Evolutionary conservation across 1,140 invertebrate species (phyloP), one percentile per base, ranked within the genome.

Genomic region (Xylocopa sonorina): DNA sequence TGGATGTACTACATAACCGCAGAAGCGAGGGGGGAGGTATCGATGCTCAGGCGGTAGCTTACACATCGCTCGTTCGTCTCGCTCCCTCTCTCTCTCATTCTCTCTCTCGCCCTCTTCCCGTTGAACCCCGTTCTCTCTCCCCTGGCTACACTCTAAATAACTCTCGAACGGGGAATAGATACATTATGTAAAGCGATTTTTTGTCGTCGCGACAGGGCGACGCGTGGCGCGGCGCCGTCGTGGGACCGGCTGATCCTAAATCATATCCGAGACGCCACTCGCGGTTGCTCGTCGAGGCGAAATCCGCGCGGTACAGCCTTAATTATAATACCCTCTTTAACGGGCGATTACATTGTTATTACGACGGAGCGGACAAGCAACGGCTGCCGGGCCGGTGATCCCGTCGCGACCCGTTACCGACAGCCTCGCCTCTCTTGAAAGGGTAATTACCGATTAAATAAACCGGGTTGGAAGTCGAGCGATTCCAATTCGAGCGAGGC

Each of bases 1-100:
- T 86, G 80, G 83, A 86, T 86, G 84, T 86, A 86, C 68, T 86
- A 86, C 84, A 86, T 85, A 86, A 85, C 83, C 84, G 76, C 84
- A 74, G 72, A 58, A 77, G 74, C 50, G 82, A 67, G 60, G n/a
- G n/a, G n/a, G n/a, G n/a, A n/a, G 68, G 78, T 85, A 85, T 85
- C 83, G 79, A 85, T 85, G 76, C 63, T 53, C 21, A 38, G 60
- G 51, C 53, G 63, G 73, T 63, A 60, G 24, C 51, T 64, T n/a
- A n/a, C n/a, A 63, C 72, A 32, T 41, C 48, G n/a, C 24, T 18
- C 9, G 16, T 32, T 14, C 10, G 7, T 0, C 29, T n/a, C n/a
- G n/a, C n/a, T n/a, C n/a, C 12, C 6, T 64, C 24, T 74, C 7
- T 7, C 18, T 50, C 24, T 18, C 34, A 6, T 4, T 3, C 24